phyloP scores from a whole-genome alignment of 2,888 invertebrate genomes.

The Pollenia labialis region DNA sequence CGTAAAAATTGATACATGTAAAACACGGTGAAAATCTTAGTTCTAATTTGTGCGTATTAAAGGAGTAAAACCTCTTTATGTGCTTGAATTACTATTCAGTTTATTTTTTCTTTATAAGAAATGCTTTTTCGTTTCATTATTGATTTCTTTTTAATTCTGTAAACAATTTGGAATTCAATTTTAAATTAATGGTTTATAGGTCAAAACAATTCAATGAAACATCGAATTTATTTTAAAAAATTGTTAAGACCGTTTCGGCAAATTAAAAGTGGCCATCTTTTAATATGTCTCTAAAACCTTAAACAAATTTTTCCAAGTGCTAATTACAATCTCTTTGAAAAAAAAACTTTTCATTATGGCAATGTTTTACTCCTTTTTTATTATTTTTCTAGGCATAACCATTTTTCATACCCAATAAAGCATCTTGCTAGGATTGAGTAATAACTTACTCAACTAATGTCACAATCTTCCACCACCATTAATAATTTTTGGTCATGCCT shows the following conservation, averaged over 20 bases:
- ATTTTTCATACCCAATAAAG: conserved; percentile 2
- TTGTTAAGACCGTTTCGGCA: not conserved
- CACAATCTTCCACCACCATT: conserved; percentile 45
- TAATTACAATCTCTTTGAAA: not conserved
- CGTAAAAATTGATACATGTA: conserved; percentile 11
- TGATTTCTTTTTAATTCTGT: not conserved
- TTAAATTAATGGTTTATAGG: not conserved
- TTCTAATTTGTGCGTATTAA: conserved; percentile 68
- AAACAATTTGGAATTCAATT: not conserved
- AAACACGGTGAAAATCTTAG: conserved; percentile 54
- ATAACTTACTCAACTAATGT: conserved; percentile 19
- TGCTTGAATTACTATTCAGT: too few species aligned
- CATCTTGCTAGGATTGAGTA: not conserved
- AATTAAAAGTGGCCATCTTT: conserved; percentile 55
- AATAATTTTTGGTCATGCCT: conserved; percentile 71
- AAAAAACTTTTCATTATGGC: not conserved
- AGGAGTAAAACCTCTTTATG: conserved; percentile 46
- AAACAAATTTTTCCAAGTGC: not conserved
- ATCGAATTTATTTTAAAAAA: not conserved
- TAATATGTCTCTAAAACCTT: conserved; percentile 1
- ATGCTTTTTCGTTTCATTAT: too few species aligned
- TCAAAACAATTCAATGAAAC: not conserved
- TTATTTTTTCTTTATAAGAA: too few species aligned
- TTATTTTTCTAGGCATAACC: conserved; percentile 65
- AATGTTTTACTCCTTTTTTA: conserved; percentile 54